Evolutionary conservation across 2,888 invertebrate species (phyloP), one percentile per base, ranked within the genome.

Genomic region (Chromoteleia sp.): DNA sequence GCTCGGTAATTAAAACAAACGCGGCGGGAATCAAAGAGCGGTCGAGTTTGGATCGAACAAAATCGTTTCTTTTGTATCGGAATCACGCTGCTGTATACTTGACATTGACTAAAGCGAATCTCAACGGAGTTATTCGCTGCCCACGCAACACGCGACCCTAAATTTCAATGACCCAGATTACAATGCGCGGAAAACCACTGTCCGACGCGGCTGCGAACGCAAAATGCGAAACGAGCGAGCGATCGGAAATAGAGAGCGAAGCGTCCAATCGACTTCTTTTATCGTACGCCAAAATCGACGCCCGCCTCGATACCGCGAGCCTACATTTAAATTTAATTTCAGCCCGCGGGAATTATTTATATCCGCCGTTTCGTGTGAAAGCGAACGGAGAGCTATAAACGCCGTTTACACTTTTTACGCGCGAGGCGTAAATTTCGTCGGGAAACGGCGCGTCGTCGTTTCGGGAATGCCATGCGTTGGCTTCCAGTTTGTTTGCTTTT

Each of bases 111-210:
- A 65, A 56, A 54, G 39, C 45, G 50, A 74, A 50, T 43, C 50
- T 54, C 52, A 15, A 12, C 33, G 43, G 39, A 74, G 36, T 59
- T 59, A 68, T 29, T 56, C 73, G 25, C 54, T 36, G 36, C 79
- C 63, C 63, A 80, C 79, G 79, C 74, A 80, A 68, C 56, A 59
- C 50, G 54, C 73, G 74, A 68, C 63, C 75, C 70, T 45, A 80
- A 74, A 68, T 70, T 79, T 80, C 75, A 75, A 52, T 80, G 80
- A 80, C 80, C 75, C 63, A 80, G 75, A 80, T 80, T 68, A 36
- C 48, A 68, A 19, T 12, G 61, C 21, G 17, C 68, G 63, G 36
- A 74, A 43, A 68, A 61, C 54, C 52, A 41, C 63, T 33, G 36
- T 48, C 14, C 30, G 19, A 39, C 17, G 56, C 54, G 43, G 39